Conservation (phyloP, 2,113 vertebrate genomes). For the Hyperopisus bebe region DNA sequence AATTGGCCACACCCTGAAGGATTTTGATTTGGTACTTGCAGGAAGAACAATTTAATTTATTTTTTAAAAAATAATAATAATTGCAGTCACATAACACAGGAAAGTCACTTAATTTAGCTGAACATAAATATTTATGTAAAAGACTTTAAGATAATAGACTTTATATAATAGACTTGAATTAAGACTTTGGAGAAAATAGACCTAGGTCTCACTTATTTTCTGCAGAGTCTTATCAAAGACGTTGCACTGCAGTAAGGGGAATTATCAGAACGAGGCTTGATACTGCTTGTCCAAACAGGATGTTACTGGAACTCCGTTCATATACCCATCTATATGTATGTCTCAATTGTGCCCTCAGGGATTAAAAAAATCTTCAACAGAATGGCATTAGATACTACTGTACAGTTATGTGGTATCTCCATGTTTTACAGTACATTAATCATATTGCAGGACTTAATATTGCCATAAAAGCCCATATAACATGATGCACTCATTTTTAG, state of each 20-base stretch:
- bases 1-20: background rate
- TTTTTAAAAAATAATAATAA: background rate
- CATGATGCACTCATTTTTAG: background rate
- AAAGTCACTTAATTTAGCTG: background rate
- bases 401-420: background rate
- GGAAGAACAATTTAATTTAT: background rate
- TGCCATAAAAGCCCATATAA: background rate
- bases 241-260: background rate
- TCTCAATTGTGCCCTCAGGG: slow-evolving; percentile 48
- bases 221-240: background rate
- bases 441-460: slow-evolving; percentile 5
- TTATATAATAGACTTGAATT: background rate
- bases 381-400: background rate
- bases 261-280: background rate
- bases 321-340: slow-evolving; percentile 21
- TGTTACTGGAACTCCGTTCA: background rate
- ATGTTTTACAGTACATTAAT: background rate
- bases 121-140: background rate
- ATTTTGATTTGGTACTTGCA: background rate
- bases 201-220: background rate
- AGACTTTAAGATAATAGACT: background rate
- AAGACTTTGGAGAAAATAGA: background rate
- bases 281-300: background rate
- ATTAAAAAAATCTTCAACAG: slow-evolving; percentile 11
- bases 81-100: background rate